Percentiles rank a stretch among this genome's conserved stretches.
These are phyloP conservation scores for Dipodomys spectabilis DNA, from an alignment of 2,113 vertebrate genomes.

Conservation along the genomic window DNA sequence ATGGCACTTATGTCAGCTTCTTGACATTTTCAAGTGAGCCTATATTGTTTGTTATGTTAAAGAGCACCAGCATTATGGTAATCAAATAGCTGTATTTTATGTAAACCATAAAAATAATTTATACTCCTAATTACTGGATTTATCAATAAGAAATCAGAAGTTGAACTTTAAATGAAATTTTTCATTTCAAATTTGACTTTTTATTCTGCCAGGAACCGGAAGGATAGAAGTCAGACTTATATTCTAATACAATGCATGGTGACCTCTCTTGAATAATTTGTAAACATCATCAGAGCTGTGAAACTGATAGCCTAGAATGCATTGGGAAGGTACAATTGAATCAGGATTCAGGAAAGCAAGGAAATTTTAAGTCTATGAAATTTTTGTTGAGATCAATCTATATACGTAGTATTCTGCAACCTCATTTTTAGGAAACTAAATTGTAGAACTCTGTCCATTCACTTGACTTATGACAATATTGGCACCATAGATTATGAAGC, in stretches of 20 bases:
- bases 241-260: not conserved
- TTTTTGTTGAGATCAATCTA: not conserved
- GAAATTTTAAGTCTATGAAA: slow-evolving; percentile 38
- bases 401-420: not conserved
- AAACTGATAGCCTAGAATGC: not conserved
- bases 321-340: slow-evolving; percentile 33
- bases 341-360: not conserved
- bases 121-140: not conserved
- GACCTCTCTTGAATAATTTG: not conserved
- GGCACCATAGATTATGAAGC: not conserved
- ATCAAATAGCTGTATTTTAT: not conserved
- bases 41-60: not conserved
- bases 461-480: not conserved
- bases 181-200: not conserved
- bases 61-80: not conserved
- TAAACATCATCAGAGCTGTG: not conserved
- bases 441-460: not conserved
- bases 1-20: not conserved
- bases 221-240: not conserved
- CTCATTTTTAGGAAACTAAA: not conserved
- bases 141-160: not conserved
- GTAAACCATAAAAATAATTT: not conserved
- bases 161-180: slow-evolving; percentile 40
- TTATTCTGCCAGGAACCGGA: not conserved
- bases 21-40: not conserved